These are phyloP conservation scores for Cremastobaeus sp. DNA, from an alignment of 2,888 invertebrate species.

Conservation along the genomic window DNA sequence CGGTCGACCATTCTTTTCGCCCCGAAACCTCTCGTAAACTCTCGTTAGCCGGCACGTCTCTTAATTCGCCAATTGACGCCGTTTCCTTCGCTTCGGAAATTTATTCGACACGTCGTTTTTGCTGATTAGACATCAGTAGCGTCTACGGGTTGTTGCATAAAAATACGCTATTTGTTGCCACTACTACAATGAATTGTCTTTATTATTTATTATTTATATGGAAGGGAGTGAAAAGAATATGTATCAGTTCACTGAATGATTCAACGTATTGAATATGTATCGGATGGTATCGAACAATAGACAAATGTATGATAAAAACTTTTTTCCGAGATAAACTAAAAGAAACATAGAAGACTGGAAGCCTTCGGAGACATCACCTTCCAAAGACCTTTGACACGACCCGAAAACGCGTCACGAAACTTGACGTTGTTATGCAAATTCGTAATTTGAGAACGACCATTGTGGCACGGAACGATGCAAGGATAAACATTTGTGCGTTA, in stretches of 20 bases:
- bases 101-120: not conserved
- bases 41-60: no score
- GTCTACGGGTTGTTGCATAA: not conserved
- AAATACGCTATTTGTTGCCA: not conserved
- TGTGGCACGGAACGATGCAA: constrained; percentile 59
- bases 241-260: constrained; percentile 50
- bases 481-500: constrained; percentile 39
- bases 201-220: constrained; percentile 41
- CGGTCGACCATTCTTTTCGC: constrained; percentile 4
- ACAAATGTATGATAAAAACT: constrained; percentile 51
- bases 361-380: constrained; percentile 58
- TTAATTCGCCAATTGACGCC: no score
- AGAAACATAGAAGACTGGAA: constrained; percentile 48
- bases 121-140: not conserved
- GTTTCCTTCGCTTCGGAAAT: no score
- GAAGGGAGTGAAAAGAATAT: constrained; percentile 41
- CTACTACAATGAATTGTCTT: constrained; percentile 20
- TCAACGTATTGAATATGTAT: constrained; percentile 57
- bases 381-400: constrained; percentile 66
- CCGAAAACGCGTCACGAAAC: constrained; percentile 65
- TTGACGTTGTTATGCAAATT: constrained; percentile 67
- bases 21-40: not conserved
- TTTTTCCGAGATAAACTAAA: constrained; percentile 57
- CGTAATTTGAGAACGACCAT: constrained; percentile 65
- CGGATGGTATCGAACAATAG: constrained; percentile 50